These are phyloP conservation scores for Penelope pileata DNA, from an alignment of 2,113 vertebrate genomes.

Conservation along the genomic window DNA sequence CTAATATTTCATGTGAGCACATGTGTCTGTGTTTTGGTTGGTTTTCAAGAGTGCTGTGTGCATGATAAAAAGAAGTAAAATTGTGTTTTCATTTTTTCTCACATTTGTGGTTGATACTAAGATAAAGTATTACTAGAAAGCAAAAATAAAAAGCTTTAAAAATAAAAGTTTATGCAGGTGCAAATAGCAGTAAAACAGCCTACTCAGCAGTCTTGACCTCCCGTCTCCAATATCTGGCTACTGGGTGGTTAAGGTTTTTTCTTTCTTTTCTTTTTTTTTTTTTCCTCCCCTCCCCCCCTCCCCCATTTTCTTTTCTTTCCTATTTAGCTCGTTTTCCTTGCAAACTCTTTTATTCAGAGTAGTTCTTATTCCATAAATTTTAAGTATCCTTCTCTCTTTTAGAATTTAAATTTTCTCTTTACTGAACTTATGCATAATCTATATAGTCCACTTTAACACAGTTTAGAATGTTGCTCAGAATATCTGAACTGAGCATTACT, in stretches of 20 bases:
- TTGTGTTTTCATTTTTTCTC: neutral
- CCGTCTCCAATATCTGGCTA: neutral
- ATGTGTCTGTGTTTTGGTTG: fast-evolving
- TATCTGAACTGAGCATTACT: neutral
- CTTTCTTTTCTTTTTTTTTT: neutral
- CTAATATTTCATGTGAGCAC: neutral
- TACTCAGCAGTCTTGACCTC: neutral
- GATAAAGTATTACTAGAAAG: neutral
- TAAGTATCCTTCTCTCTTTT: fast-evolving
- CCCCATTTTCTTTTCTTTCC: neutral
- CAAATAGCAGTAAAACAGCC: neutral
- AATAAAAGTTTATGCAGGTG: neutral
- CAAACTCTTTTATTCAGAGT: neutral
- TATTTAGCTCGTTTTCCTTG: neutral
- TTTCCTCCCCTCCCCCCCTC: no score
- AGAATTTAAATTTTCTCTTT: neutral
- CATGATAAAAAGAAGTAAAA: neutral
- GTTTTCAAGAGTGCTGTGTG: neutral
- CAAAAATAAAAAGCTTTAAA: neutral
- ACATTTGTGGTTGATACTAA: neutral
- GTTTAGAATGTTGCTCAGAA: neutral
- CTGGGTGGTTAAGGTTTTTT: no score
- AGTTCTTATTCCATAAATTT: neutral
- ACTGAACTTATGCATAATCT: neutral
- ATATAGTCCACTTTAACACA: fast-evolving